phyloP scores from a whole-genome alignment of 2,797 vertebrate genomes.

The Hyperoplus lanceolatus region DNA sequence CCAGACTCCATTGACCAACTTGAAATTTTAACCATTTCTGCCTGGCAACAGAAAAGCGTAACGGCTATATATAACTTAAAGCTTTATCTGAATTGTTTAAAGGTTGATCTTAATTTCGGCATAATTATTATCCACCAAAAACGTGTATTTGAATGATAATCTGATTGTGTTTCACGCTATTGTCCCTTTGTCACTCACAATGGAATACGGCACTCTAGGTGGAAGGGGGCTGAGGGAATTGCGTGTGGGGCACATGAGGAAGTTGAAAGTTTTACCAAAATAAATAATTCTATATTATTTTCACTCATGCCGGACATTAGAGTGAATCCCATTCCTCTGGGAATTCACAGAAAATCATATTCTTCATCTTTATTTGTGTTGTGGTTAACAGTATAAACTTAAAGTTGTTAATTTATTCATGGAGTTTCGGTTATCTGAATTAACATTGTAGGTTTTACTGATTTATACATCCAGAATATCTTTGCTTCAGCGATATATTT shows the following conservation, averaged over 20 bases:
- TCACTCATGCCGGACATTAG: constrained; percentile 4
- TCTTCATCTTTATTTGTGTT: fast-evolving
- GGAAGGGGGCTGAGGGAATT: neutral
- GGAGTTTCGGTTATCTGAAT: neutral
- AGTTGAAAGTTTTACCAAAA: neutral
- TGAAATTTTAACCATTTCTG: fast-evolving
- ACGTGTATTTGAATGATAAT: fast-evolving
- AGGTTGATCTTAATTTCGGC: neutral
- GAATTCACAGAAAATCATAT: fast-evolving
- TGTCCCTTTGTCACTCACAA: fast-evolving
- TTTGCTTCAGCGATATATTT: neutral
- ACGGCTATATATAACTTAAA: fast-evolving
- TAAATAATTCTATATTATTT: fast-evolving
- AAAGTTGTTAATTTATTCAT: neutral
- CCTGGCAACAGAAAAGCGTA: fast-evolving
- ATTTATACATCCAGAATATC: neutral
- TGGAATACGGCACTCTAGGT: neutral
- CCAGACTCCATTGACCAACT: constrained; percentile 21
- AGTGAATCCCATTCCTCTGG: fast-evolving
- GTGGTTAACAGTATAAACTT: neutral
- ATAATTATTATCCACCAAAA: fast-evolving
- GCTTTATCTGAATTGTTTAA: fast-evolving
- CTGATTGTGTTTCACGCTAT: neutral
- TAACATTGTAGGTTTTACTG: neutral
- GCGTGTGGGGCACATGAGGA: constrained; percentile 4